A percentile compares a stretch with the other conserved stretches of the same genome.
phyloP scores from a whole-genome alignment of 2,113 vertebrate genomes.

The Tupaia tana region DNA sequence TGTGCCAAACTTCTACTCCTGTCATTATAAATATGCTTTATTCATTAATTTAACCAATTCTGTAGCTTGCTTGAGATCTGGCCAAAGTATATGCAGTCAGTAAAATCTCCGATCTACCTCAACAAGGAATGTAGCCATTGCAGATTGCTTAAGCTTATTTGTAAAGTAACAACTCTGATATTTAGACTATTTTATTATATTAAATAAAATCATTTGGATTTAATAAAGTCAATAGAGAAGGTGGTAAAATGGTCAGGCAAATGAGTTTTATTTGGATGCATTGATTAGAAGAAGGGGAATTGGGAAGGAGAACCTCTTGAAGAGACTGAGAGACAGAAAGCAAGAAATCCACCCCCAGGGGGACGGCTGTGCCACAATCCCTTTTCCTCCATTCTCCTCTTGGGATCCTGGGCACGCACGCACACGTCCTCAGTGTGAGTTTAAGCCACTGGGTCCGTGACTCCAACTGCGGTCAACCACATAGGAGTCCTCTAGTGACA shows the following conservation, averaged over 20 bases:
- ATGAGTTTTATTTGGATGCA: not conserved
- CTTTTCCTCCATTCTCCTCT: too few species aligned
- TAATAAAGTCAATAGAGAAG: not conserved
- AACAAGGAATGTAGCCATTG: not conserved
- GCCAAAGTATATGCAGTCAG: not conserved
- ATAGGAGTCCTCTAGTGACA: too few species aligned
- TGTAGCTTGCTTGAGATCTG: not conserved
- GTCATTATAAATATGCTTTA: not conserved
- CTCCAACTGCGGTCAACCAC: too few species aligned
- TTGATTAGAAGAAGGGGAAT: not conserved
- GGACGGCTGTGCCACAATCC: too few species aligned
- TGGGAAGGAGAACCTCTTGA: not conserved
- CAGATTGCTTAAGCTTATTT: not conserved
- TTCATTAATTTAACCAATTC: not conserved
- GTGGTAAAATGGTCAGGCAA: not conserved
- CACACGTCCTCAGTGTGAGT: too few species aligned
- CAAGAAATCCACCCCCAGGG: too few species aligned
- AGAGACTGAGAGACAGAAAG: not conserved
- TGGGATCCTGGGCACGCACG: too few species aligned
- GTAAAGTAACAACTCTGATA: not conserved
- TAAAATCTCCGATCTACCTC: not conserved
- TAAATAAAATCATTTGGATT: not conserved
- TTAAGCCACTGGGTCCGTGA: too few species aligned
- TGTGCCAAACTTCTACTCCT: not conserved
- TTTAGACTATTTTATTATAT: conserved; percentile 24